Evolutionary conservation across 2,888 invertebrate species (phyloP), one percentile per base, ranked within the genome.

Genomic region (Acanthacorydalis orientalis): DNA sequence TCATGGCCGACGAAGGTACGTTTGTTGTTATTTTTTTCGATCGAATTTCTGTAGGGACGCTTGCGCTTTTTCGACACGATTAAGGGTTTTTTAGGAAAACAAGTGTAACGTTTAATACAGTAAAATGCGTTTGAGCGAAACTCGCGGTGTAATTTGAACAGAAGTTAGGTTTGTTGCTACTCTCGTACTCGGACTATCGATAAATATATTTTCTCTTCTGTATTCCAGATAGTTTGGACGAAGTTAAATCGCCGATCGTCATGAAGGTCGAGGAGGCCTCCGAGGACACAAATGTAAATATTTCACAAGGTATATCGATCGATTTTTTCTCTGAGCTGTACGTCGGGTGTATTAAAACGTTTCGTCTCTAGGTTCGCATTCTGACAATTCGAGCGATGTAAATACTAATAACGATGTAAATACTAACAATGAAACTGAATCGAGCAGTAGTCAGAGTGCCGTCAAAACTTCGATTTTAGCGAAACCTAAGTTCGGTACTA

Each of bases 181-280:
- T 23, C 23, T 23, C 23, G 23, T 23, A 23, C 6, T 23, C 23
- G 23, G 23, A 23, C 23, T 23, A 23, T 23, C 23, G 4, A 38
- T 15, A 38, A 46, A 46, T 16, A 11, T 33, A 43, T 38, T 10
- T 44, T 31, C 35, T 11, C 32, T 14, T 47, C 23, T 32, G 12
- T 46, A 33, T 51, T 49, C 49, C 39, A 51, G 51, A 49, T 52
- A 46, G 48, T 53, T 39, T 31, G 39, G 48, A 56, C 48, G 53
- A 53, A 48, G 53, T 58, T 40, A 58, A 59, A 49, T 56, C 60
- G 41, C 53, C 59, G 41, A 60, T 62, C 49, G 62, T 61, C 51
- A 64, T 62, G 60, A 62, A 62, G 58, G 60, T 61, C 43, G 64
- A 64, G 51, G 60, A 54, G 40, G 57, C 62, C 44, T 50, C 54